Evolutionary conservation across 2,113 vertebrate species (phyloP).

Genomic region (Raphicerus campestris): DNA sequence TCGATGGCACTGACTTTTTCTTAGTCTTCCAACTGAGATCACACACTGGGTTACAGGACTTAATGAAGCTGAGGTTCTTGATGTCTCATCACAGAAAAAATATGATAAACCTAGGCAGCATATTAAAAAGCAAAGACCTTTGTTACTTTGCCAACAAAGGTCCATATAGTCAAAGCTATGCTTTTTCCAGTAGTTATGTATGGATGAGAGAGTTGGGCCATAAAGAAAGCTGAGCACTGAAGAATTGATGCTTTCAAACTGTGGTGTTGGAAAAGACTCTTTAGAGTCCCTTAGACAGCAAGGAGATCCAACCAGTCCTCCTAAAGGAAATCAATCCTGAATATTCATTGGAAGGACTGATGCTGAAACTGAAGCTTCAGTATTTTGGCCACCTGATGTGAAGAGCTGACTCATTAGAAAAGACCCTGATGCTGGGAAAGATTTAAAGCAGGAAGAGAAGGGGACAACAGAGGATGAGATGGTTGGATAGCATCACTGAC

Average conservation of each 20-base stretch:
- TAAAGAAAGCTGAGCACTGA: background rate
- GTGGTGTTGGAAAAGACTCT: background rate
- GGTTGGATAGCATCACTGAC: background rate
- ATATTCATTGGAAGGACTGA: background rate
- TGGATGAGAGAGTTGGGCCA: background rate
- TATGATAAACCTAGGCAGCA: background rate
- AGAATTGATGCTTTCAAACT: background rate
- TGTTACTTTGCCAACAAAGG: background rate
- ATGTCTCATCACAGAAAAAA: background rate
- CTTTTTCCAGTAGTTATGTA: background rate
- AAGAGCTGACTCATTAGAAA: background rate
- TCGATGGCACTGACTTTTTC: background rate
- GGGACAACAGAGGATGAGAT: background rate
- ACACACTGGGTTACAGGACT: background rate
- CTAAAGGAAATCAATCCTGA: background rate
- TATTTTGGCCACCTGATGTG: background rate
- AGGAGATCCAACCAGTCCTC: background rate
- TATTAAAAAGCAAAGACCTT: background rate
- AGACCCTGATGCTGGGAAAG: background rate
- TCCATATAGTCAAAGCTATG: background rate
- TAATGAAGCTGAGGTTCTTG: background rate
- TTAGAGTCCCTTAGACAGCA: background rate
- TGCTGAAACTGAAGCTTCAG: background rate
- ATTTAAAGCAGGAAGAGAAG: background rate
- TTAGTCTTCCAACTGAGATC: background rate